Evolutionary conservation across 2,113 vertebrate species (phyloP), one percentile per base, ranked within the genome.

Genomic region (Copsychus sechellarum): DNA sequence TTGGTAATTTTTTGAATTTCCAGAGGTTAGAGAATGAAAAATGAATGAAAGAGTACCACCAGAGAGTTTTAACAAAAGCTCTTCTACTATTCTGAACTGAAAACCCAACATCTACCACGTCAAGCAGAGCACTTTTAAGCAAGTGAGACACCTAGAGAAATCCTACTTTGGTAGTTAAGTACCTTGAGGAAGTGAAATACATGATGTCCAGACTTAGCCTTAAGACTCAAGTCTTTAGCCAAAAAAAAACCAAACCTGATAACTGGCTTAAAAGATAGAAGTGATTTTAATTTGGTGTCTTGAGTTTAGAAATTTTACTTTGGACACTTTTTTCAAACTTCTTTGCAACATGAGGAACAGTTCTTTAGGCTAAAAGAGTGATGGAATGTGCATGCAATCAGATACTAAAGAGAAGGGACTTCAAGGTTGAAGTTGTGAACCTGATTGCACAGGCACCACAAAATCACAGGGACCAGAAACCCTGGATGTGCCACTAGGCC

Each of bases 401-500:
- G 85, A 36, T 14, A 78, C 28, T 9, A 12, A 62, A 76, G 33
- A 76, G 33, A 79, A 87, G 0, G 3, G 54, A 53, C 31, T 53
- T 24, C 5, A n/a, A 80, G 24, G 45, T 0, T 86, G 6, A 80
- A 72, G n/a, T 9, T 51, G 21, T 12, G 38, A 38, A 45, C 9
- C 6, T 5, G 60, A 56, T 0, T 34, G 28, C 66, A 51, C 28
- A 50, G 56, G 12, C 20, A 91, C 3, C 22, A 43, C 11, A 25
- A 54, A 57, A 20, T 10, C 2, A 15, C 0, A 10, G 48, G 22
- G 50, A 33, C 45, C 5, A 70, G 14, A 57, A 93, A 61, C 2
- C 12, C 10, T 1, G 0, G 4, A 25, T 4, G 14, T 42, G 69
- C 17, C 34, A 36, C 38, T 1, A 56, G 25, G 66, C 11, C 45